phyloP scores from a whole-genome alignment of 2,797 vertebrate species.

The Champsocephalus esox region DNA sequence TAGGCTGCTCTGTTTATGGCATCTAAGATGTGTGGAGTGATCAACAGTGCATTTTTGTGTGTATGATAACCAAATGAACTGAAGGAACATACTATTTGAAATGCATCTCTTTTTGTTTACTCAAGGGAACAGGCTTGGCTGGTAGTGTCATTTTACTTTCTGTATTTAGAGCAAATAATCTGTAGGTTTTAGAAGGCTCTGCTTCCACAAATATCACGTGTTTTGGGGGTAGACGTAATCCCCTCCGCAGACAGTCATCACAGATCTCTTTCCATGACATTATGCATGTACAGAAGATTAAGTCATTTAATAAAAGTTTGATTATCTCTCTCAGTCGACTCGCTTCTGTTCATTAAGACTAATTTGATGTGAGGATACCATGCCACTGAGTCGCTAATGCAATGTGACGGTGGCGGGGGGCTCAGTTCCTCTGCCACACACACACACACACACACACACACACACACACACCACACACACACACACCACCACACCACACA shows the following conservation, averaged over 20 bases:
- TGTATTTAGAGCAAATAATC: slow-evolving; percentile 43
- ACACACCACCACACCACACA: slow-evolving; percentile 8
- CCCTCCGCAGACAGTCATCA: slow-evolving; percentile 45
- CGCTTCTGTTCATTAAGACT: slow-evolving; percentile 78
- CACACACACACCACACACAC: background rate
- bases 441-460: slow-evolving; percentile 5
- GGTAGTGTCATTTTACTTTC: slow-evolving; percentile 34
- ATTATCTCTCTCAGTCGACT: slow-evolving; percentile 79
- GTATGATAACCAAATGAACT: slow-evolving; percentile 72
- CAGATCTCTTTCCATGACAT: slow-evolving; percentile 62
- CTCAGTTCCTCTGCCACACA: slow-evolving; percentile 37
- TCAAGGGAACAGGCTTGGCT: slow-evolving; percentile 50
- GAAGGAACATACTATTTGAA: slow-evolving; percentile 67
- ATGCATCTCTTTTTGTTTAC: slow-evolving; percentile 57
- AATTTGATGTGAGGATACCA: slow-evolving; percentile 77
- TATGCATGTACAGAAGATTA: slow-evolving; percentile 86
- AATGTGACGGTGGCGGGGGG: slow-evolving; percentile 65
- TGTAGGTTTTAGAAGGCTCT: slow-evolving; percentile 30
- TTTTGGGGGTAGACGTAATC: slow-evolving; percentile 40
- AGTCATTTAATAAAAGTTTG: slow-evolving; percentile 88
- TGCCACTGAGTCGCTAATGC: slow-evolving; percentile 69
- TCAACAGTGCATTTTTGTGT: slow-evolving; percentile 63
- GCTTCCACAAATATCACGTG: slow-evolving; percentile 28
- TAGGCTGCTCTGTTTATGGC: slow-evolving; percentile 58
- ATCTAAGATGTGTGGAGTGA: slow-evolving; percentile 56